Evolutionary conservation across 2,888 invertebrate genomes (phyloP), one percentile per base, ranked within the genome.

Genomic region (Drosophila kokeensis): DNA sequence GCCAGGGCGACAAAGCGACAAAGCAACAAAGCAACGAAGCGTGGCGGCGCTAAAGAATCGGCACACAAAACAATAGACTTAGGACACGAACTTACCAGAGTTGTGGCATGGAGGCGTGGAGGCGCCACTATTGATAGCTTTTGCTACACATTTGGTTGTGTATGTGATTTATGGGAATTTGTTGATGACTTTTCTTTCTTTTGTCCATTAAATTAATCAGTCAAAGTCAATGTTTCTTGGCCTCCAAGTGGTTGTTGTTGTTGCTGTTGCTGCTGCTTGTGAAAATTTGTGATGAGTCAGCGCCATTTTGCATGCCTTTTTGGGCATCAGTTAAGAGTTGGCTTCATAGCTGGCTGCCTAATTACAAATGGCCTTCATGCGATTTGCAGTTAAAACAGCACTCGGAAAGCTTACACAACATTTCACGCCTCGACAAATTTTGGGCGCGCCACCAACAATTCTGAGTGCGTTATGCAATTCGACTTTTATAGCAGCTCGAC

Each of bases 381-480:
- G 69, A 79, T 76, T 73, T 61, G 69, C 73, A 81, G 59, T 63
- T 74, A 65, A 65, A 50, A 40, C 58, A 18, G 59, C 60, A 38
- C 27, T 30, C 48, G 70, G 70, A 58, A 74, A 38, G 58, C 64
- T 82, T 82, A 71, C 82, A 82, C 67, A 86, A 83, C 69, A 57
- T 70, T 85, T 88, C 74, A 86, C 87, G 89, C 81, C 88, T 82
- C 84, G 84, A 70, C 74, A 82, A 76, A 80, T 88, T 79, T 79
- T 77, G 77, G 83, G 83, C 64, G 75, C 87, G 71, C 68, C 66
- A 55, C 66, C 73, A 54, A 69, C 63, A 60, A 76, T 73, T 73
- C 80, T 76, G 61, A 42, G 53, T 54, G 60, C 54, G 52, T 80
- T 82, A 82, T 74, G 70, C 77, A 83, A 64, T 61, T 54, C 49